Percentiles rank a stretch among this genome's conserved stretches.
Conservation (phyloP, 2,113 vertebrate genomes). For the Anas platyrhynchos region DNA sequence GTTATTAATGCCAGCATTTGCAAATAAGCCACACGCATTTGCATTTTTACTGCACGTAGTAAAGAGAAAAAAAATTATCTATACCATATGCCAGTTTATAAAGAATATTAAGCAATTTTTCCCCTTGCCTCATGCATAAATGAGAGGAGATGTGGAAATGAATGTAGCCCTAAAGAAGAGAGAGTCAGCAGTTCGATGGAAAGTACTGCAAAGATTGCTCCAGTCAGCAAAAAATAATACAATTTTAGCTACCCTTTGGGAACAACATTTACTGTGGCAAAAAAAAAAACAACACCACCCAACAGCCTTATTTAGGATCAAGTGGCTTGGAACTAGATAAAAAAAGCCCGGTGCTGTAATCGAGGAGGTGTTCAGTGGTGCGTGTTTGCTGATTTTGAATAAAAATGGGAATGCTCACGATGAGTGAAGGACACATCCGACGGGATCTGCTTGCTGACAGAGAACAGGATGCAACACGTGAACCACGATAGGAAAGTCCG, state of each 20-base stretch:
- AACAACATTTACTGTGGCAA: not conserved
- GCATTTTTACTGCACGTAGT: slow-evolving; percentile 76
- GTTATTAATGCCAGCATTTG: slow-evolving; percentile 77
- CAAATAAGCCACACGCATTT: slow-evolving; percentile 75
- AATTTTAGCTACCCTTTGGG: slow-evolving; percentile 73
- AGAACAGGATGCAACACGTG: not conserved
- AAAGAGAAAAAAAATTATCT: slow-evolving; percentile 62
- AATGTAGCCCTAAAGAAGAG: slow-evolving; percentile 55
- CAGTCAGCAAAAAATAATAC: slow-evolving; percentile 79
- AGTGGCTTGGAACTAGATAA: not conserved
- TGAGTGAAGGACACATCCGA: not conserved
- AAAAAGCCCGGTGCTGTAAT: not conserved
- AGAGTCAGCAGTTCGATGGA: slow-evolving; percentile 84
- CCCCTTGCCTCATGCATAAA: slow-evolving; percentile 68
- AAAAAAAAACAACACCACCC: not conserved
- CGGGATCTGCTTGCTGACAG: not conserved
- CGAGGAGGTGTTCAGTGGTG: not conserved
- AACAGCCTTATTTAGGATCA: not conserved
- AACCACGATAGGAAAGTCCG: not conserved
- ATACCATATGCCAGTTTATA: slow-evolving; percentile 69
- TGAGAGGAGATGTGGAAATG: slow-evolving; percentile 53
- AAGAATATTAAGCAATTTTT: slow-evolving; percentile 72
- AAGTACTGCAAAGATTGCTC: slow-evolving; percentile 73
- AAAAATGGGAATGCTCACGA: rapidly evolving
- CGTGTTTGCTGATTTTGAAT: not conserved